Evolutionary conservation across 2,888 invertebrate genomes (phyloP), one percentile per base, ranked within the genome.

Genomic region (Ectobius pallidus): DNA sequence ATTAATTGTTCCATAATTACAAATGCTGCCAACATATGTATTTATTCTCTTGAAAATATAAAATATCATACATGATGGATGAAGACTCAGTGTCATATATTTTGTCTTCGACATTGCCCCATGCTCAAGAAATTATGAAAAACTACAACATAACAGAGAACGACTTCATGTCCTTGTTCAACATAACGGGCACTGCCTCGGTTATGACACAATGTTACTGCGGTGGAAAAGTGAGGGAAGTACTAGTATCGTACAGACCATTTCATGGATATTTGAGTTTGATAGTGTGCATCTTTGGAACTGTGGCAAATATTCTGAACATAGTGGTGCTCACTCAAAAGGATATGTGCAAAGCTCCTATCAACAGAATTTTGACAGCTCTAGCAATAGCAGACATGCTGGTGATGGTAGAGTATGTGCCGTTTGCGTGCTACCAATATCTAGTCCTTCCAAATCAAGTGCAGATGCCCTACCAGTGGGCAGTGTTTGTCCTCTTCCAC

Each of bases 371-470:
- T 73, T 88, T 97, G 49, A 95, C 95, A 0, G 94, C 93, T 4
- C 86, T 95, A 34, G 97, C 97, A 0, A 91, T 96, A 9, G 95
- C 97, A 18, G 97, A 97, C 82, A 87, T 97, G 39, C 87, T 96
- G n/a, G 96, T 97, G 18, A 97, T 97, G 92, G 86, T 97, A 79
- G 95, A 95, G 79, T 97, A 97, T 83, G 92, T 97, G 76, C 96
- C 97, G 0, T 96, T 93, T 81, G 91, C 93, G 1, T 87, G 92
- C 70, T 93, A 95, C 81, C 90, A 91, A 82, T 93, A 92, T 79
- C 87, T 94, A 74, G 88, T 78, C 58, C 68, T 75, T 34, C 70
- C 77, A 1, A 74, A 72, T n/a, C 72, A 76, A 39, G 74, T 75
- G 11, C 69, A 75, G 55, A 81, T 78, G 76, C 80, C 82, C 0